Evolutionary conservation across 1,140 invertebrate genomes (phyloP), one percentile per base, ranked within the genome.

Genomic region (Aporrectodea caliginosa): DNA sequence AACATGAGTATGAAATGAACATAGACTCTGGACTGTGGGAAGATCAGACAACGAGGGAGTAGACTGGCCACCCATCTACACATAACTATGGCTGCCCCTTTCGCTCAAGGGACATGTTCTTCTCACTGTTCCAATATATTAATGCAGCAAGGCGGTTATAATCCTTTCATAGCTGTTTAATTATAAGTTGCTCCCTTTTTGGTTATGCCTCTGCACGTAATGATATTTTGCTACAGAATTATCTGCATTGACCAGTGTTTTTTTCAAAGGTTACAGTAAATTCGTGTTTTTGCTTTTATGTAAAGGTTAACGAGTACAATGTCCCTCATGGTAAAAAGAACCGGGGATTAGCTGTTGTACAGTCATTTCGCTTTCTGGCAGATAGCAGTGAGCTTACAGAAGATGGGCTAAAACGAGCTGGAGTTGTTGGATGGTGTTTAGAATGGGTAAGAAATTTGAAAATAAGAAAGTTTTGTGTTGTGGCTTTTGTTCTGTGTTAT

Each of bases 401-500:
- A 0, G 93, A 96, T 83, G 94, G 94, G 83, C 87, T 96, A 35
- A 91, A 92, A 83, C 85, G 93, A 33, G 93, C 94, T 0, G 92
- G 94, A 81, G 92, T 97, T 80, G 89, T 98, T 84, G 96, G 95
- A 78, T 98, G 96, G 96, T 97, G 95, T 87, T 90, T 94, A 73
- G 96, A 98, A 92, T 91, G 97, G 92, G 95, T 97, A 89, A 89
- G 91, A 89, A 83, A 81, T 71, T 22, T 22, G 29, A 34, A 22
- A 22, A 69, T n/a, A 68, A 22, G 31, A 71, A 69, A 43, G 1
- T 1, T 34, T n/a, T 33, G 29, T 32, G 33, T 30, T 33, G 1
- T 74, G 29, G 33, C 30, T 2, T 73, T 29, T 14, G 34, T 33
- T 74, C 33, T 0, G 31, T 74, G 34, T 27, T 27, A 16, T 72